Base-by-base conservation (phyloP, 1,140 invertebrate genomes). In the Chelonus insularis region DNA sequence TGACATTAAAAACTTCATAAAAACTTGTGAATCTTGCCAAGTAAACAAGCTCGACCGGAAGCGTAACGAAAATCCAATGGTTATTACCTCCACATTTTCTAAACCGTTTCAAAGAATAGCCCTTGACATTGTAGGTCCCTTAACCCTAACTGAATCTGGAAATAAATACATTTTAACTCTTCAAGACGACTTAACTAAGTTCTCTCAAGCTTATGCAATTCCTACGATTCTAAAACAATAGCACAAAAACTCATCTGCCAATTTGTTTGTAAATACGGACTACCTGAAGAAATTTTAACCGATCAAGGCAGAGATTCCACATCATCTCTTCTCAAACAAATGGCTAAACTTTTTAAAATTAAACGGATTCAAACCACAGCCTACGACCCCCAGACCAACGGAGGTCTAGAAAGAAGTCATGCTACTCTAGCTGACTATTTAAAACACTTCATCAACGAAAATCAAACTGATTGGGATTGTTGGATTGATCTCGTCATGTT, bases 391-490 rank as follows among this genome's bases (percentile, higher is more conserved):
- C 54, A 70, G 57, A 65, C 62, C n/a, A 71, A 73, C 25, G 66
- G 63, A 25, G 39, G 55, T 57, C 4, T 70, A 18, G 67, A 69
- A 65, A 47, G 69, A 12, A 57, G 54, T 7, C 61, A 73, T 63
- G n/a, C 29, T 39, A 65, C 63, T 14, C 41, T 73, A 18, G 32
- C n/a, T 4, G 65, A 68, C 12, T 71, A 68, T 52, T 65, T 71
- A 47, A 64, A 48, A 45, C 60, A 68, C 57, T 75, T 68, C 41
- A 57, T 64, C 6, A 39, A 67, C 7, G 41, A 64, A 6, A 68
- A 56, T 41, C 54, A 73, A 29, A 54, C 21, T 7, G 64, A 78
- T 62, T 82, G 77, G 79, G 71, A 79, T 45, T 20, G 64, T n/a
- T 70, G 60, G 50, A 18, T 78, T 0, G 64, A 60, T 5, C 67